Conservation (phyloP, 2,888 invertebrate species). For the Tipula unca region DNA sequence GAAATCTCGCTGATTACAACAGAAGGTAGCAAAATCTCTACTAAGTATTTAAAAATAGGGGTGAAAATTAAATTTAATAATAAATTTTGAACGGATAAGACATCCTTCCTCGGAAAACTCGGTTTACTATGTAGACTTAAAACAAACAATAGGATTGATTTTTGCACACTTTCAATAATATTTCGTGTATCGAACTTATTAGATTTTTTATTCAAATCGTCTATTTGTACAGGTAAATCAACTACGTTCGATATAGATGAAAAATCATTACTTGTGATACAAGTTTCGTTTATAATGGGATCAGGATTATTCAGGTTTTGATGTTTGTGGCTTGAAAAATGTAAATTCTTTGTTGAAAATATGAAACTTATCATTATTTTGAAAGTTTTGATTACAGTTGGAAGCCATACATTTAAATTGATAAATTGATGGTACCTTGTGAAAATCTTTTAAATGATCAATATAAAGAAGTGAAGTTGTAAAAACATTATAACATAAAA, state of each 20-base stretch:
- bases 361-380: not conserved
- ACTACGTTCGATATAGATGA: too few relatives aligned
- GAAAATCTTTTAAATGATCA: not conserved
- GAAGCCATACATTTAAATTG: not conserved
- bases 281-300: too few relatives aligned
- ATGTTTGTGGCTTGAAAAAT: not conserved
- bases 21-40: not conserved
- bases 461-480: not conserved
- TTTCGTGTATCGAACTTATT: not conserved
- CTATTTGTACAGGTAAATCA: not conserved
- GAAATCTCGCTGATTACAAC: not conserved
- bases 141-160: not conserved
- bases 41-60: not conserved
- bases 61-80: not conserved
- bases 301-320: too few relatives aligned
- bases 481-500: not conserved
- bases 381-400: not conserved
- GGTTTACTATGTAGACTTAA: not conserved
- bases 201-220: not conserved
- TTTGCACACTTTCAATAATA: not conserved
- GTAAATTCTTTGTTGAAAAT: not conserved
- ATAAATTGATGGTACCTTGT: not conserved
- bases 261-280: too few relatives aligned
- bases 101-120: not conserved
- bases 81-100: not conserved